phyloP scores from a whole-genome alignment of 1,140 invertebrate species.

The Panulirus ornatus region DNA sequence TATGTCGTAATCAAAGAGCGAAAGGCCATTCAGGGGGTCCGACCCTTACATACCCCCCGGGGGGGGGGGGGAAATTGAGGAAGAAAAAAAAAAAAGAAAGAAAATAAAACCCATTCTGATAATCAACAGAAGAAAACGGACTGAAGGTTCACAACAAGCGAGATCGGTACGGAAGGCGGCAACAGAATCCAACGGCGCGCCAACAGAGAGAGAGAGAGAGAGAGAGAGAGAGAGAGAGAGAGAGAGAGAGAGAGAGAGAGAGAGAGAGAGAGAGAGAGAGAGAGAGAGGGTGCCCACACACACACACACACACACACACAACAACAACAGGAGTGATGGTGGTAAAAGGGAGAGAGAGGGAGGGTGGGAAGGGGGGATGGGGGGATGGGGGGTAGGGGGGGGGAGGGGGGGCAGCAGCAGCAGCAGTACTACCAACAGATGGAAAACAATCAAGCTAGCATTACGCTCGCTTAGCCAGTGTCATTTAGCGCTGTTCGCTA shows the following conservation, averaged over 20 bases:
- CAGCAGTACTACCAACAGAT: background rate
- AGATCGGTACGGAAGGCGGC: background rate
- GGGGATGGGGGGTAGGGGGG: background rate
- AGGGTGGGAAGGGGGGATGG: background rate
- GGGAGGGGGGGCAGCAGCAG: background rate
- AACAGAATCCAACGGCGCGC: background rate
- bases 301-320: too few relatives aligned
- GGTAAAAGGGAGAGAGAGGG: background rate
- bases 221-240: too few relatives aligned
- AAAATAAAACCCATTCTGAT: background rate
- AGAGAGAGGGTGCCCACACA: too few relatives aligned
- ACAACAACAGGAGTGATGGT: background rate
- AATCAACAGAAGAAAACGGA: background rate
- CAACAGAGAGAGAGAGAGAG: background rate
- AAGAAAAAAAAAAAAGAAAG: background rate
- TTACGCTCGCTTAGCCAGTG: background rate
- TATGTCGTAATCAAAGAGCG: too few relatives aligned
- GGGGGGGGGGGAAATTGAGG: background rate
- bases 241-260: too few relatives aligned
- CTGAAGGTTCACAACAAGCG: background rate
- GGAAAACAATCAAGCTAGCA: constrained; percentile 23
- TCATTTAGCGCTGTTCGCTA: background rate
- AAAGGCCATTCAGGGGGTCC: too few relatives aligned
- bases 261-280: background rate
- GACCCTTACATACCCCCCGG: too few relatives aligned